These are phyloP conservation scores for Diadophis punctatus DNA, from an alignment of 2,113 vertebrate genomes.

Conservation along the genomic window DNA sequence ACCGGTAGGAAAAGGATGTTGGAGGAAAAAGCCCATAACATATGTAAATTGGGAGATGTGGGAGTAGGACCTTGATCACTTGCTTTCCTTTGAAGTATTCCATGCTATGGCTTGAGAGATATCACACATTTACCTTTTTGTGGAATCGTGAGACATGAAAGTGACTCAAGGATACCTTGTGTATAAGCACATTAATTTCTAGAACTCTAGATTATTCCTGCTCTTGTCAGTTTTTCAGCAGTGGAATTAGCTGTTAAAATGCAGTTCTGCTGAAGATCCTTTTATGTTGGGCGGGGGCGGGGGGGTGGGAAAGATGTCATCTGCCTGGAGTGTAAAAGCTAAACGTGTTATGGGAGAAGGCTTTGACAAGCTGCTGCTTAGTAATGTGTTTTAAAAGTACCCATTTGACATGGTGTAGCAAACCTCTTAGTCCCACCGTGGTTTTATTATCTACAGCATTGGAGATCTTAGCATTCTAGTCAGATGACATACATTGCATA, in stretches of 20 bases:
- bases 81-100: constrained; percentile 39
- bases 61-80: constrained; percentile 33
- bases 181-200: constrained; percentile 55
- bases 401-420: not conserved
- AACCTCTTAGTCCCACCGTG: not conserved
- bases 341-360: not conserved
- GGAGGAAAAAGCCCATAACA: not conserved
- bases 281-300: constrained; percentile 25
- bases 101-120: constrained; percentile 26
- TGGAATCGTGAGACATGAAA: constrained; percentile 54
- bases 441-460: not conserved
- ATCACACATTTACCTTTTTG: constrained; percentile 25
- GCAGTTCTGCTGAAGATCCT: constrained; percentile 23
- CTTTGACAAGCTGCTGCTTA: not conserved
- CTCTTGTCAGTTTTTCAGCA: constrained; percentile 41
- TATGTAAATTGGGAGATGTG: constrained; percentile 19
- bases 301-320: not conserved
- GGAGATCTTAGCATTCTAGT: not conserved
- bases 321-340: constrained; percentile 14
- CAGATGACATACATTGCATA: not conserved
- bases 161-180: constrained; percentile 52
- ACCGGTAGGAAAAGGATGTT: not conserved
- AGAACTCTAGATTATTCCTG: constrained; percentile 47
- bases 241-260: constrained; percentile 50
- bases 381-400: constrained; percentile 12